Evolutionary conservation across 23 tunicate species (phyloP).

Genomic region (Aplidium turbinatum): DNA sequence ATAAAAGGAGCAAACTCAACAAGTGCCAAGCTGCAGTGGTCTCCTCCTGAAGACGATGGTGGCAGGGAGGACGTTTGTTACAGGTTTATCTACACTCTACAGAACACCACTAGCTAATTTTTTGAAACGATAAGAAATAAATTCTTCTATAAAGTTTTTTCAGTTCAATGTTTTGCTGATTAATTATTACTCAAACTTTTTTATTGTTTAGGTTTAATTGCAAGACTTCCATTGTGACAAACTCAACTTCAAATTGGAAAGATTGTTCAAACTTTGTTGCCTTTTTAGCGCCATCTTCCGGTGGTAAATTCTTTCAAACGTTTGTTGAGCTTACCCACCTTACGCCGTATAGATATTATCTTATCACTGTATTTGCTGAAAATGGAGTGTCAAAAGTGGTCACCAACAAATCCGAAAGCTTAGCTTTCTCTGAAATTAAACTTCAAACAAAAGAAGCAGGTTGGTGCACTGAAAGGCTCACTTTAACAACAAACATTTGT

Average conservation of each 20-base stretch:
- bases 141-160: too few relatives aligned
- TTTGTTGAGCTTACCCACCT: conserved; percentile 11
- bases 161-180: too few relatives aligned
- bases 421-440: conserved; percentile 8
- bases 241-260: not conserved
- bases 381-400: conserved; percentile 47
- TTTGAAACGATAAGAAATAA: too few relatives aligned
- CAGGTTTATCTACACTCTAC: too few relatives aligned
- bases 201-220: conserved; percentile 7
- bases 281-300: conserved; percentile 20
- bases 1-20: conserved; percentile 31
- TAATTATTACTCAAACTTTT: too few relatives aligned
- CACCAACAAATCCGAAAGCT: not conserved
- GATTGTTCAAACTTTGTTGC: conserved; percentile 27
- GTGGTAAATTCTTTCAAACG: conserved; percentile 23
- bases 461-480: not conserved
- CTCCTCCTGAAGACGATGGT: conserved; percentile 48
- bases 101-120: too few relatives aligned
- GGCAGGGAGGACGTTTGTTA: conserved; percentile 55
- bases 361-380: conserved; percentile 40
- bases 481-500: not conserved
- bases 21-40: conserved; percentile 47
- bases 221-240: not conserved
- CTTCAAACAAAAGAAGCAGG: conserved; percentile 62
- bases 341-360: conserved; percentile 53